Base-by-base conservation (phyloP, 2,888 invertebrate species). In the Drosophila phalerata region DNA sequence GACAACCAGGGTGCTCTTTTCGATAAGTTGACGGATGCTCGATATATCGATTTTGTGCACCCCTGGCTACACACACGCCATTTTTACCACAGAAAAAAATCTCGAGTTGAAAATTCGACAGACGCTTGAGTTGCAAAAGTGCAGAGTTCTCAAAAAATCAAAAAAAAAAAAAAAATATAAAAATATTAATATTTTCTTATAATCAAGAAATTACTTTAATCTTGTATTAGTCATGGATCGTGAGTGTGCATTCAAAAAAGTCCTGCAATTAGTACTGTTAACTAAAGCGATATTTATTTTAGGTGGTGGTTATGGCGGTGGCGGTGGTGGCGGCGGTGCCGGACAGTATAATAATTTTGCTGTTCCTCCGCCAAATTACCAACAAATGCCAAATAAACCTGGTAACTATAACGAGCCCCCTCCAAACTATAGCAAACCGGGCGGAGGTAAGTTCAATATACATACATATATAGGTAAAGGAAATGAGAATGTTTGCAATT, bases 331-430 rank as follows among this genome's bases (percentile, higher is more conserved):
- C 10, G 76, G 80, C 43, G 78, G 81, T 19, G 82, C 86, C 62
- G 90, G 90, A 22, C 89, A 90, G 62, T 91, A 91, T 61, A 91
- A 91, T 70, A 91, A 92, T 85, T 92, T 92, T 81, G 92, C 91
- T 51, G 91, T 92, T 22, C 92, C 92, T 71, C 92, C 92, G 69
- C 92, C 92, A 64, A 92, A 91, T 78, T 91, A 90, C 69, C 92
- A 91, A 77, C 90, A 90, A 84, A 83, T 83, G 81, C 84, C 88
- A 71, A 89, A 89, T 52, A 90, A 91, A 83, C 79, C 89, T 69
- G 89, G 90, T 57, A 90, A 89, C 48, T 92, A 90, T 64, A 92
- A 90, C 68, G 92, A 92, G 70, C 91, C 92, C 66, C 92, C 92
- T 62, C 92, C 91, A 61, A 91, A 90, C 38, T 92, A 88, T 67